These are phyloP conservation scores for Danio jaintianensis DNA, from an alignment of 2,797 vertebrate genomes.

Conservation along the genomic window DNA sequence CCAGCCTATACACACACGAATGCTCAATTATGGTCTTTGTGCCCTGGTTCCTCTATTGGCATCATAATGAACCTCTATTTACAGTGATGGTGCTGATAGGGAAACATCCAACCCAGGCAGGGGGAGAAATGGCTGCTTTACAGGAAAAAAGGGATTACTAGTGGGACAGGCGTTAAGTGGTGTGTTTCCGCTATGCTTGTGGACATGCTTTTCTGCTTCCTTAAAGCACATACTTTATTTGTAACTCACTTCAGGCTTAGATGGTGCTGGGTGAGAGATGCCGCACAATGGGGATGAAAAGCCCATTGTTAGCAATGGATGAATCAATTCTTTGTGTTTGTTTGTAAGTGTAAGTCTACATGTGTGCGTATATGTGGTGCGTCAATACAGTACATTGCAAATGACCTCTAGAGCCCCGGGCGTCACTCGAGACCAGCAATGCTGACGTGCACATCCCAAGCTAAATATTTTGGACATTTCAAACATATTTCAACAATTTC, in stretches of 20 bases:
- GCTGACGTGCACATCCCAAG: slow-evolving; percentile 46
- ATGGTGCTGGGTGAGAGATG: slow-evolving; percentile 2
- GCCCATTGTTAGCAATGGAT: slow-evolving; percentile 63
- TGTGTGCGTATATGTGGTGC: slow-evolving; percentile 44
- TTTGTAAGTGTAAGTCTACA: slow-evolving; percentile 21
- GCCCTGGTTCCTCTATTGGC: not conserved
- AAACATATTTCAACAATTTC: slow-evolving; percentile 26
- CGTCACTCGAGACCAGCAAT: slow-evolving; percentile 22
- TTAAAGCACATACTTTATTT: slow-evolving; percentile 44
- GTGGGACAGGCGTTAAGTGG: slow-evolving; percentile 57
- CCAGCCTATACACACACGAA: not conserved
- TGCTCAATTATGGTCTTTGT: not conserved
- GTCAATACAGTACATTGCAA: slow-evolving; percentile 60
- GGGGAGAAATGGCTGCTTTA: slow-evolving; percentile 55
- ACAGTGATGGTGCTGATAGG: slow-evolving; percentile 56
- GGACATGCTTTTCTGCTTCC: slow-evolving; percentile 64
- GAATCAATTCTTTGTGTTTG: slow-evolving; percentile 62
- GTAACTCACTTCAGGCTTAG: slow-evolving; percentile 54
- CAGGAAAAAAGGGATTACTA: slow-evolving; percentile 65
- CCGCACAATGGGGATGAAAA: slow-evolving; percentile 8
- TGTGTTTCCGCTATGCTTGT: slow-evolving; percentile 59
- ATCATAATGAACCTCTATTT: not conserved
- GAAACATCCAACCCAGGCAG: slow-evolving; percentile 13
- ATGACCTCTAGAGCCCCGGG: slow-evolving; percentile 60
- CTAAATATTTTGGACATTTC: slow-evolving; percentile 57